Percentiles rank a stretch among this genome's conserved stretches.
These are phyloP conservation scores for Caerostris darwini DNA, from an alignment of 1,140 invertebrate species.

Conservation along the genomic window DNA sequence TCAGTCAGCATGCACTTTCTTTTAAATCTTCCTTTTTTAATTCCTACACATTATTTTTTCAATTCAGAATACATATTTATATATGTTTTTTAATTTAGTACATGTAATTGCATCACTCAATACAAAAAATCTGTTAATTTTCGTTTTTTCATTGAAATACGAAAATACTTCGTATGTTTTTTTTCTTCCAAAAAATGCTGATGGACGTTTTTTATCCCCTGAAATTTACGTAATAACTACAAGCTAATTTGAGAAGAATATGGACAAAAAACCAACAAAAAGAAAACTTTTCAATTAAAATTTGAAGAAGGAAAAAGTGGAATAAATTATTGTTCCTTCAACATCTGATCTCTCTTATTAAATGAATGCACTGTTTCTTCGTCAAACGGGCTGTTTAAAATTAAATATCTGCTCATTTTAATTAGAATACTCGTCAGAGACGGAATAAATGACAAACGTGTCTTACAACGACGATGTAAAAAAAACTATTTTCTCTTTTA, in stretches of 20 bases:
- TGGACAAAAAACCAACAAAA: too few relatives aligned
- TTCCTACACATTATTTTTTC: too few relatives aligned
- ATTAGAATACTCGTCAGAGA: conserved; percentile 42
- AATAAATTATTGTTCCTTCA: background rate
- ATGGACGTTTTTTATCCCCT: background rate
- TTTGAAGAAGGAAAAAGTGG: too few relatives aligned
- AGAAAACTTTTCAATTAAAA: too few relatives aligned
- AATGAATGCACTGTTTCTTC: conserved; percentile 31
- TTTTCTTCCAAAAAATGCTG: background rate
- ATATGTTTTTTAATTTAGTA: background rate
- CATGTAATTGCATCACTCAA: background rate
- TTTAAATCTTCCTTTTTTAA: too few relatives aligned
- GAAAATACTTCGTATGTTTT: background rate
- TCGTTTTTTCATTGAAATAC: background rate
- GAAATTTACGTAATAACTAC: background rate
- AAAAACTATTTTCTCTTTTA: background rate
- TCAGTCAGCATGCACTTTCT: too few relatives aligned
- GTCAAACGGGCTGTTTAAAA: conserved; percentile 23
- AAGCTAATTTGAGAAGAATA: conserved; percentile 9
- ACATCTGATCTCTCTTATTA: background rate
- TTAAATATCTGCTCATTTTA: conserved; percentile 61
- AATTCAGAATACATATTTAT: too few relatives aligned
- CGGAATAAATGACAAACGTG: conserved; percentile 34
- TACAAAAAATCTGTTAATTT: background rate
- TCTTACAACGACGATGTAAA: background rate